phyloP scores from a whole-genome alignment of 2,797 vertebrate genomes.

The Otolemur crassicaudatus region DNA sequence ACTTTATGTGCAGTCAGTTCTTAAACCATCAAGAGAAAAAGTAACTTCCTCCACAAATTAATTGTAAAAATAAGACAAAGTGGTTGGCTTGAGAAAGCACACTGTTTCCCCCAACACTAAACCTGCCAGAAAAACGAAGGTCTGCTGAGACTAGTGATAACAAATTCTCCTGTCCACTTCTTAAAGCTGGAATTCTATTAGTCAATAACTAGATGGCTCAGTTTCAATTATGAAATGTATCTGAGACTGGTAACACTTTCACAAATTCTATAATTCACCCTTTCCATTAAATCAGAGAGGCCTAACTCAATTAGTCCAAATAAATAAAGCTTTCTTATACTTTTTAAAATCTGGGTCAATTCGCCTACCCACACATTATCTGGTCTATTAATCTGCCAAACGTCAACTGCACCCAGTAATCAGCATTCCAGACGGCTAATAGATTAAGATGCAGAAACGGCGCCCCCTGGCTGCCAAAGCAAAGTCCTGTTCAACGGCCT shows the following conservation, averaged over 20 bases:
- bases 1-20: not conserved
- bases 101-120: constrained; percentile 57
- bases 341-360: not conserved
- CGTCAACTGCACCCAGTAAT: not conserved
- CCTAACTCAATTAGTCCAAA: constrained; percentile 52
- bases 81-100: constrained; percentile 28
- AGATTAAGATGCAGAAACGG: not conserved
- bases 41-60: constrained; percentile 7
- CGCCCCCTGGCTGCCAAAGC: fast-evolving
- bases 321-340: constrained; percentile 49
- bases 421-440: not conserved
- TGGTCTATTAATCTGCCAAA: constrained; percentile 41
- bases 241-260: not conserved
- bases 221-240: constrained; percentile 36
- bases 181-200: constrained; percentile 19
- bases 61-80: constrained; percentile 40
- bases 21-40: constrained; percentile 25
- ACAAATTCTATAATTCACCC: constrained; percentile 51
- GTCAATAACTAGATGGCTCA: not conserved
- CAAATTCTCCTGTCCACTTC: not conserved
- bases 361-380: constrained; percentile 3
- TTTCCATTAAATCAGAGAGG: constrained; percentile 54
- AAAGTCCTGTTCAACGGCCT: fast-evolving
- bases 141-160: not conserved
- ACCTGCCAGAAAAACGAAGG: not conserved